A percentile compares a stretch with the other conserved stretches of the same genome.
These are phyloP conservation scores for Protonemura montana DNA, from an alignment of 2,888 invertebrate species.

Conservation along the genomic window DNA sequence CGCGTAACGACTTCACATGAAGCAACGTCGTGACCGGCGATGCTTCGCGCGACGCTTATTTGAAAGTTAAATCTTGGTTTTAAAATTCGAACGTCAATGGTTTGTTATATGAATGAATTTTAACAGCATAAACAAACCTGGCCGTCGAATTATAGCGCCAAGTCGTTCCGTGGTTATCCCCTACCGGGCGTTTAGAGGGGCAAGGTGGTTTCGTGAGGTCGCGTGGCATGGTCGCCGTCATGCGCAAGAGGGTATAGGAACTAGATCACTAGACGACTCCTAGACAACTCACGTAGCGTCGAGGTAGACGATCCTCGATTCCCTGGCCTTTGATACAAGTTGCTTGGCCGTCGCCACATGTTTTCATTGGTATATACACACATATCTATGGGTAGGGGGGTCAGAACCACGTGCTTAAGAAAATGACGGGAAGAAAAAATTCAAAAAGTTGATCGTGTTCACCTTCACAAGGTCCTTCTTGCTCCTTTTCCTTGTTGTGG, in stretches of 20 bases:
- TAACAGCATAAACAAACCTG: conserved; percentile 13
- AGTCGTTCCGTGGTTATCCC: neutral
- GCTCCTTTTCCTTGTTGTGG: conserved; percentile 30
- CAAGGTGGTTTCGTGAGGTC: neutral
- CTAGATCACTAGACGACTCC: conserved; percentile 7
- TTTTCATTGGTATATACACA: conserved; percentile 4
- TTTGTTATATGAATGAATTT: conserved; percentile 21
- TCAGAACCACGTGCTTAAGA: neutral
- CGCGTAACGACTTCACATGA: neutral
- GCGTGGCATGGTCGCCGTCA: neutral
- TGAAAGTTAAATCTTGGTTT: conserved; percentile 22
- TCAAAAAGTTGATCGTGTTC: conserved; percentile 45
- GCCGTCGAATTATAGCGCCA: neutral
- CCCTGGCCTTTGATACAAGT: neutral
- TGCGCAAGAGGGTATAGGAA: neutral
- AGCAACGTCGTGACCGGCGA: neutral
- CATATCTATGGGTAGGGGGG: conserved; percentile 8
- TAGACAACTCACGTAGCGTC: neutral
- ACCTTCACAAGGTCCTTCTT: conserved; percentile 45
- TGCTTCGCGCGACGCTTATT: neutral
- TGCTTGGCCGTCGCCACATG: neutral
- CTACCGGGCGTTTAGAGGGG: too few relatives aligned
- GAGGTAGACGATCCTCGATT: conserved; percentile 1
- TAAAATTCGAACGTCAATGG: conserved; percentile 5
- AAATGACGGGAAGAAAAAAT: conserved; percentile 46